phyloP scores from a whole-genome alignment of 2,797 vertebrate species.

The Borostomias antarcticus region DNA sequence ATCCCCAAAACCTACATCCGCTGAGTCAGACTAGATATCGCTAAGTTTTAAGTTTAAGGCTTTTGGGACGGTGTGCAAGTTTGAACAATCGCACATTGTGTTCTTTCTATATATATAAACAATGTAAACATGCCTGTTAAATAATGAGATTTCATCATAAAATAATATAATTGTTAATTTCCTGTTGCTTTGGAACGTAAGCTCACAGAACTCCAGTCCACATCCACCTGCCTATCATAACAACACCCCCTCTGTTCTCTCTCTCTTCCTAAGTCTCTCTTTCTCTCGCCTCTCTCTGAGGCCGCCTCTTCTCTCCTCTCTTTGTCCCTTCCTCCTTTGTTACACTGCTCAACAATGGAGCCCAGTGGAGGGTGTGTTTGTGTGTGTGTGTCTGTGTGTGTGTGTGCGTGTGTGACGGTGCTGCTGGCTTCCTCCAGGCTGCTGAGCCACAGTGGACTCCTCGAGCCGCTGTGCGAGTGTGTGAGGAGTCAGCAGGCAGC shows the following conservation, averaged over 20 bases:
- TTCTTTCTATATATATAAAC: too few species aligned
- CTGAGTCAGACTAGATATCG: too few species aligned
- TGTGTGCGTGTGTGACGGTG: constrained; percentile 53
- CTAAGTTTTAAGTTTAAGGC: too few species aligned
- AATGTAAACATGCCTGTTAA: too few species aligned
- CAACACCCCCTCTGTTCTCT: constrained; percentile 47
- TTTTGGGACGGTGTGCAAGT: too few species aligned
- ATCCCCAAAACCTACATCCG: too few species aligned
- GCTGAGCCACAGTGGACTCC: constrained; percentile 52
- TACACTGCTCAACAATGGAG: constrained; percentile 52
- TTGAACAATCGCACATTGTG: too few species aligned
- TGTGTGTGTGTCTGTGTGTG: constrained; percentile 19
- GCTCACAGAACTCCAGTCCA: too few species aligned
- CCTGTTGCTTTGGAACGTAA: too few species aligned
- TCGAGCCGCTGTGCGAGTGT: constrained; percentile 6
- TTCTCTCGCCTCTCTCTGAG: constrained; percentile 35
- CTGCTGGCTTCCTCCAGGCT: constrained; percentile 64
- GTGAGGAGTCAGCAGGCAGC: constrained; percentile 51
- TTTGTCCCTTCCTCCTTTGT: constrained; percentile 62
- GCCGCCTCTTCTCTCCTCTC: constrained; percentile 54
- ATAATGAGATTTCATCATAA: too few species aligned
- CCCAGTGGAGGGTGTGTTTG: constrained; percentile 46
- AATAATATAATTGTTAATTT: too few species aligned
- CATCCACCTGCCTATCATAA: constrained; percentile 52
- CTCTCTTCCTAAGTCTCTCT: constrained; percentile 38